phyloP scores from a whole-genome alignment of 2,888 invertebrate genomes.

The Zelleria hepariella region DNA sequence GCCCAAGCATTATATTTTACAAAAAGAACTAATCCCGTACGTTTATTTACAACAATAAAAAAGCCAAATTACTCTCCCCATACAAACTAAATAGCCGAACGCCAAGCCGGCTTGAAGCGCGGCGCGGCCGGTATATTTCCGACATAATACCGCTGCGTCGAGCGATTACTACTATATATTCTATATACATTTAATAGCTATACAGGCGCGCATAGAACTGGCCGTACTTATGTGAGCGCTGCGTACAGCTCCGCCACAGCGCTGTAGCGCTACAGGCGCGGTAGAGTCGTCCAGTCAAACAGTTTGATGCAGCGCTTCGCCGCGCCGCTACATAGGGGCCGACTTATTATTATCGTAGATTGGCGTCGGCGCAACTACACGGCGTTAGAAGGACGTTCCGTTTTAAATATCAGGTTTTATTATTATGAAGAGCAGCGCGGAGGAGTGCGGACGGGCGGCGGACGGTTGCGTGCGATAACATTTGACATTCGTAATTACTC shows the following conservation, averaged over 20 bases:
- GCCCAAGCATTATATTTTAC: constrained; percentile 57
- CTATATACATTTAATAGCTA: constrained; percentile 74
- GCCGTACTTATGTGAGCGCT: constrained; percentile 73
- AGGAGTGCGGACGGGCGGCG: constrained; percentile 65
- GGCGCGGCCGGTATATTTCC: constrained; percentile 70
- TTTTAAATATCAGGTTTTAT: constrained; percentile 74
- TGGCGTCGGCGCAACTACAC: constrained; percentile 74
- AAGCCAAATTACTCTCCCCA: constrained; percentile 63
- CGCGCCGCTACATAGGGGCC: constrained; percentile 47
- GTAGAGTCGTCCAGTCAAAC: constrained; percentile 29
- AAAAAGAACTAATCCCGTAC: constrained; percentile 53
- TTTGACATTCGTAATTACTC: constrained; percentile 72
- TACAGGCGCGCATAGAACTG: constrained; percentile 73
- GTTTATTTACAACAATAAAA: constrained; percentile 54
- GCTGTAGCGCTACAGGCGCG: constrained; percentile 48
- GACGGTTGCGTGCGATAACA: constrained; percentile 72
- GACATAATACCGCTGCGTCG: constrained; percentile 74
- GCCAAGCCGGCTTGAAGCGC: constrained; percentile 64
- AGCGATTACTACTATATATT: constrained; percentile 74
- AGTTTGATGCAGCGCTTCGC: constrained; percentile 44
- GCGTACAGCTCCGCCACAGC: constrained; percentile 38
- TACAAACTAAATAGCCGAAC: constrained; percentile 68
- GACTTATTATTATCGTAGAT: constrained; percentile 73
- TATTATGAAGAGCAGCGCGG: constrained; percentile 72
- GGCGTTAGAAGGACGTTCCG: constrained; percentile 74